Base-by-base conservation (phyloP, 64 coral and sea anemone genomes). In the Pachyseris speciosa region DNA sequence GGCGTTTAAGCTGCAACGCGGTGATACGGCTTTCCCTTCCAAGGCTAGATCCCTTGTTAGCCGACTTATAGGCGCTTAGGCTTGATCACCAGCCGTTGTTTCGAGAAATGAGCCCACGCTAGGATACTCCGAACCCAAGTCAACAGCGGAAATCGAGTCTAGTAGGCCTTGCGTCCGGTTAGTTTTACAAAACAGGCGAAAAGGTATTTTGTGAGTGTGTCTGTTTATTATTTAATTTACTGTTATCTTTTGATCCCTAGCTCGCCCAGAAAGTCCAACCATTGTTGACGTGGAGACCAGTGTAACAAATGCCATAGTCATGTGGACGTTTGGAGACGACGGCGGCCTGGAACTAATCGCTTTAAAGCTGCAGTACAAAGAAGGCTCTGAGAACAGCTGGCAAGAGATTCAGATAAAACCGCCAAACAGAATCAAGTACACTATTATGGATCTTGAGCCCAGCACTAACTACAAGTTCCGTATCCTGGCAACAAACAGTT, bases 401-500 rank as follows among this genome's bases (percentile, higher is more conserved):
- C 66, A 90, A 20, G 72, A 73, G 9, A 92, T 97, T 39, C 95
- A 93, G 34, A 92, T 97, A 0, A 97, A 79, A 26, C 95, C 95
- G 11, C 77, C 95, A 7, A 87, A 93, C 29, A 86, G 58, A 36
- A 78, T 55, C 60, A 88, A 86, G 45, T 89, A 97, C 79, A 97
- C 86, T 2, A 97, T 97, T 41, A 93, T 69, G 42, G 78, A 86
- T 7, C 80, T 97, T 1, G 20, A 78, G 0, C 84, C 95, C 5
- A 75, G 94, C 26, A 94, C 71, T 9, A 93, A 94, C 70, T 97
- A 97, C 40, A 88, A 93, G 26, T 97, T 89, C 37, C 95, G 95
- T 41, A 90, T 97, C 47, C 72, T 67, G 24, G 95, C 95, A 79
- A 89, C 86, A 48, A 97, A 97, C 61, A 69, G 10, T 16, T 59